Base-by-base conservation (phyloP, 2,888 invertebrate species). In the Megaustenia siamemsis region DNA sequence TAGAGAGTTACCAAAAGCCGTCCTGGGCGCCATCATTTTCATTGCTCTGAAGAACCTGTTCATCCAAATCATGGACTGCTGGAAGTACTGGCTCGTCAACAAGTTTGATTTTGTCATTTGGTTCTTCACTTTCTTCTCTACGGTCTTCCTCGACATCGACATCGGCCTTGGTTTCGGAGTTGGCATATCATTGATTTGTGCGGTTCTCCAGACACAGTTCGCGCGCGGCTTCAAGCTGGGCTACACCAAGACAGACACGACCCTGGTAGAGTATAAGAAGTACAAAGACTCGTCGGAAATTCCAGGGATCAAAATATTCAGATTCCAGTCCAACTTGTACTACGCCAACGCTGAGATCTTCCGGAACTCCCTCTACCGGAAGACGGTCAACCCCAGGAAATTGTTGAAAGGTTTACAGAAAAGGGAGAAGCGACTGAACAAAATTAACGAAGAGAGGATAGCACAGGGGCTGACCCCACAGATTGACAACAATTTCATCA, bases 41-140 rank as follows among this genome's bases (percentile, higher is more conserved):
- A 94, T 94, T 3, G 91, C 94, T 21, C 89, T 95, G 76, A 93
- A 94, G 87, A 93, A 93, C 38, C 91, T 95, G n/a, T 94, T 94
- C 84, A 94, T 96, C 92, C 97, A 97, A 94, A 95, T 96, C 35
- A 91, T 95, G 92, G 96, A 97, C 79, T 94, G 97, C 0, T 93
- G 94, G 28, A 95, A 95, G 89, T 96, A 97, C 90, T 97, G 97
- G 96, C 95, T 95, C 89, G 94, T 97, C 53, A 97, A 97, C 88
- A 96, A 96, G 90, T 94, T 96, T 90, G 98, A 98, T 92, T 97
- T 96, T 0, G 90, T 96, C 45, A 92, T 92, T 68, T 93, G 93
- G 93, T 87, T 92, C 15, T 87, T 89, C 68, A 93, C 93, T 8
- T 90, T 91, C 77, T 43, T 90, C 18, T 86, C 89, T 56, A 91